Conservation (phyloP, 2,888 invertebrate genomes). For the Lepidochrysops patricia region DNA sequence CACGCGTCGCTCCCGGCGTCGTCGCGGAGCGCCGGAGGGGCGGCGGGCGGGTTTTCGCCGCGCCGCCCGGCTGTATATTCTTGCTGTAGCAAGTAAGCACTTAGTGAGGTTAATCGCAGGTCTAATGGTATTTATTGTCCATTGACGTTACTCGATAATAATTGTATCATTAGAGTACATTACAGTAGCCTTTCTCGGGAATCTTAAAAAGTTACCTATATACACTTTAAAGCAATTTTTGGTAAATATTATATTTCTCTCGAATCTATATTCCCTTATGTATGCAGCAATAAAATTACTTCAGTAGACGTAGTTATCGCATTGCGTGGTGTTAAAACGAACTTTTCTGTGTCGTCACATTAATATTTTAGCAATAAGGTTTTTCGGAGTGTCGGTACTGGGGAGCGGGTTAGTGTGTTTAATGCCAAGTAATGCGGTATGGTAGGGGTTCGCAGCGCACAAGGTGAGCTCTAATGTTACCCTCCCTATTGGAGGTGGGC, state of each 20-base stretch:
- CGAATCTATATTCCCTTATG: slow-evolving; percentile 72
- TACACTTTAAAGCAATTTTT: slow-evolving; percentile 69
- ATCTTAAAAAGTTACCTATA: slow-evolving; percentile 74
- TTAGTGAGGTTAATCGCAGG: slow-evolving; percentile 64
- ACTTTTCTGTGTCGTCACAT: slow-evolving; percentile 26
- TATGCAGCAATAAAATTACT: slow-evolving; percentile 73
- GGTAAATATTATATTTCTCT: slow-evolving; percentile 70
- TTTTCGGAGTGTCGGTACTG: neutral
- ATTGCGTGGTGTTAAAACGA: slow-evolving; percentile 45
- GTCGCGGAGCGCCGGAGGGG: slow-evolving; percentile 63
- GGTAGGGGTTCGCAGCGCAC: slow-evolving; percentile 72
- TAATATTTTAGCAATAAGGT: slow-evolving; percentile 15
- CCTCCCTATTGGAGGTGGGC: slow-evolving; percentile 75
- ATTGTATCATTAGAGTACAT: slow-evolving; percentile 75
- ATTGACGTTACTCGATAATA: slow-evolving; percentile 73
- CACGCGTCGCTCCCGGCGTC: slow-evolving; percentile 41
- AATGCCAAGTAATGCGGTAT: slow-evolving; percentile 47
- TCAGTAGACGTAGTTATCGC: slow-evolving; percentile 67
- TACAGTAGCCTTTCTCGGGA: slow-evolving; percentile 73
- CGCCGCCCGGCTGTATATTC: slow-evolving; percentile 59
- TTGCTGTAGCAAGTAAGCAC: slow-evolving; percentile 69
- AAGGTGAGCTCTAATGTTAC: slow-evolving; percentile 72
- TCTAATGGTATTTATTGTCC: slow-evolving; percentile 73
- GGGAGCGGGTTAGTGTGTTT: slow-evolving; percentile 29
- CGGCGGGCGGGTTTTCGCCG: slow-evolving; percentile 51